Conservation (phyloP, 2,888 invertebrate species). For the Fragum whitleyi region DNA sequence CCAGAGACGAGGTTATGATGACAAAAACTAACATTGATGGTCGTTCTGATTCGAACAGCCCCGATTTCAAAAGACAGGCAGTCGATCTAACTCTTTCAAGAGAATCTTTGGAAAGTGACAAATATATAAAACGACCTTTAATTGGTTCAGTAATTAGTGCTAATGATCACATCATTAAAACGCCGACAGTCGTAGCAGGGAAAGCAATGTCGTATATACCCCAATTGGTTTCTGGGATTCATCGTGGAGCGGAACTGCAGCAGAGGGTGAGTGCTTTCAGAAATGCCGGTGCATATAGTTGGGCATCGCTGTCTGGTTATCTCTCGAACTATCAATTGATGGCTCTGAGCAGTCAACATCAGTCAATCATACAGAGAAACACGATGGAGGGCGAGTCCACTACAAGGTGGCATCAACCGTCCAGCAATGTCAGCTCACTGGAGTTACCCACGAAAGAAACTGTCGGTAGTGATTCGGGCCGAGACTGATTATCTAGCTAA, state of each 20-base stretch:
- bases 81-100: conserved; percentile 3
- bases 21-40: conserved; percentile 3
- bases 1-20: neutral
- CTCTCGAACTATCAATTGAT: conserved; percentile 59
- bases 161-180: conserved; percentile 6
- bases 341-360: conserved; percentile 37
- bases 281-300: conserved; percentile 45
- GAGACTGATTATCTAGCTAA: too few relatives aligned
- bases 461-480: neutral
- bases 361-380: conserved; percentile 6
- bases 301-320: conserved; percentile 57
- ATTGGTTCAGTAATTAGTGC: conserved; percentile 2
- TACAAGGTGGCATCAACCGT: conserved; percentile 43
- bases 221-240: conserved; percentile 22
- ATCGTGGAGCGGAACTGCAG: conserved; percentile 26
- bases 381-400: conserved; percentile 39
- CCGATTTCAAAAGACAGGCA: conserved; percentile 6
- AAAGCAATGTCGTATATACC: conserved; percentile 23
- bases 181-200: neutral
- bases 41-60: neutral
- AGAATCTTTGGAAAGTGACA: conserved; percentile 9
- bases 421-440: neutral
- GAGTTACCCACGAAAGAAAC: neutral
- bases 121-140: conserved; percentile 1
- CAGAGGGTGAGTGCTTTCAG: conserved; percentile 60